Conservation (phyloP, 1,140 invertebrate species). For the Drosophila aff. region DNA sequence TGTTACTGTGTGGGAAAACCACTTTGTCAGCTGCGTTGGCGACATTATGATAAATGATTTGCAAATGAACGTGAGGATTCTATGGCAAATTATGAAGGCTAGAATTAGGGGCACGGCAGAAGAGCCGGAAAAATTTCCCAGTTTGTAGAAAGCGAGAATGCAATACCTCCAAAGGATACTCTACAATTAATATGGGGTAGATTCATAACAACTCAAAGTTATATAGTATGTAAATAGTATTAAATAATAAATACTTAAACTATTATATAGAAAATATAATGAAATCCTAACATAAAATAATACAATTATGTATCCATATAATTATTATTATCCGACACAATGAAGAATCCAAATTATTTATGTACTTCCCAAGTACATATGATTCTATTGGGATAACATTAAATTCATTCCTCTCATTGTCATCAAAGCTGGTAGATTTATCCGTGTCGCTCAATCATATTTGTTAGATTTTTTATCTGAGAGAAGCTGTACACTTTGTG, state of each 20-base stretch:
- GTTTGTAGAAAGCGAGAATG: background rate
- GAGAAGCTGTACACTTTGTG: background rate
- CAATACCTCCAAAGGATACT: background rate
- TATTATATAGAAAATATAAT: too few species aligned
- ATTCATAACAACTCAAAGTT: too few species aligned
- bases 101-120: conserved; percentile 23
- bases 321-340: too few species aligned
- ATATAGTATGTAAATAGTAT: too few species aligned
- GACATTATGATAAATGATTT: conserved; percentile 57
- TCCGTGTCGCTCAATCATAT: background rate
- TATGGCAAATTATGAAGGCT: conserved; percentile 37
- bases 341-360: too few species aligned
- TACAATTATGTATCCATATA: too few species aligned
- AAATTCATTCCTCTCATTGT: background rate
- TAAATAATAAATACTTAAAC: too few species aligned
- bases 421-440: conserved; percentile 27
- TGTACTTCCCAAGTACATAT: background rate
- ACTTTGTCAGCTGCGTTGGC: conserved; percentile 46
- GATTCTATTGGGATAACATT: conserved; percentile 3
- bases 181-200: too few species aligned
- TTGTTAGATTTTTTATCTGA: conserved; percentile 4
- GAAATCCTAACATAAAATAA: too few species aligned
- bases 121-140: background rate
- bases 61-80: conserved; percentile 56
- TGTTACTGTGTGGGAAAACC: conserved; percentile 24